Conservation (phyloP, 2,797 vertebrate genomes). For the Apodemus agrarius region DNA sequence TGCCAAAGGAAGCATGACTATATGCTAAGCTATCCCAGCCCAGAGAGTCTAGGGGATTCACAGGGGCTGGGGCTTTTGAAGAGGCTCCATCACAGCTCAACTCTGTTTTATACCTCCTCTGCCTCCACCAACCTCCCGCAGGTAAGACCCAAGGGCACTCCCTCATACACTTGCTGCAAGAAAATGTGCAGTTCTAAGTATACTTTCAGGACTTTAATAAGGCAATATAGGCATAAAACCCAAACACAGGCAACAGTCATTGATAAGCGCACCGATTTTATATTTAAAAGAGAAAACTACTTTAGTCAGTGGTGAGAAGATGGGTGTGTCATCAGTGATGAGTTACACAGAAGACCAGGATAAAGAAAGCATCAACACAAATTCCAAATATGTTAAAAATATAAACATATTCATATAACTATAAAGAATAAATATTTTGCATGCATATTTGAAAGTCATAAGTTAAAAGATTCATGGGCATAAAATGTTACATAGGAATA, state of each 20-base stretch:
- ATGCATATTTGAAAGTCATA: background rate
- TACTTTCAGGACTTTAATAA: background rate
- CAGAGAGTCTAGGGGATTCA: background rate
- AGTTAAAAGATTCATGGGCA: background rate
- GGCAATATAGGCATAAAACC: background rate
- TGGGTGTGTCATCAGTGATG: background rate
- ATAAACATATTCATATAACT: background rate
- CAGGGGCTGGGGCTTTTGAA: background rate
- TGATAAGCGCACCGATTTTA: background rate
- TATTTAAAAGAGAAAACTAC: background rate
- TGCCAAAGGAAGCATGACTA: background rate
- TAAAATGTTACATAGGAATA: background rate
- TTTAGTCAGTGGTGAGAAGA: background rate
- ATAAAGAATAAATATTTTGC: background rate
- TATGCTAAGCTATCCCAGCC: background rate
- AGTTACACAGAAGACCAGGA: background rate
- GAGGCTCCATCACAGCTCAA: background rate
- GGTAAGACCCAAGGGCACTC: background rate
- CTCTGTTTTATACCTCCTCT: background rate
- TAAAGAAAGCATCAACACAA: background rate
- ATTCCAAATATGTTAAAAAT: conserved; percentile 29
- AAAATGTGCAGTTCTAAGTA: background rate
- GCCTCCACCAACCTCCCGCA: background rate
- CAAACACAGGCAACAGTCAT: background rate
- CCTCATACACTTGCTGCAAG: background rate